phyloP scores from a whole-genome alignment of 2,888 invertebrate genomes.

The Lathronympha strigana region DNA sequence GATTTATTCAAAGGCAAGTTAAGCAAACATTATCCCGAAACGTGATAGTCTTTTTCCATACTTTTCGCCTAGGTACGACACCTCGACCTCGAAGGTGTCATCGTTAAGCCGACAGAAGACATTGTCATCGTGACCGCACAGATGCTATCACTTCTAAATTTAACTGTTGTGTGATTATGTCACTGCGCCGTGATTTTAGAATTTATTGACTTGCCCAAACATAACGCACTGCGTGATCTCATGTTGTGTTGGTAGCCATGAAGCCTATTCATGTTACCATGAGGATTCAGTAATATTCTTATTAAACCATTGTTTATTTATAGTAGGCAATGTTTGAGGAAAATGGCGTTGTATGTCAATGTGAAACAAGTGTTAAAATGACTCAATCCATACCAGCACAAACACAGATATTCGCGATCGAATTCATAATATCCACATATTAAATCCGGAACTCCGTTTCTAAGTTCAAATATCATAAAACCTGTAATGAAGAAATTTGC shows the following conservation, averaged over 20 bases:
- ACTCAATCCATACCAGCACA: too few relatives aligned
- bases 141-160: conserved; percentile 17
- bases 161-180: conserved; percentile 17
- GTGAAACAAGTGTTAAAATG: too few relatives aligned
- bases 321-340: not conserved
- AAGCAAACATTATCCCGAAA: too few relatives aligned
- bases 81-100: not conserved
- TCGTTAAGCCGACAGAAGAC: not conserved
- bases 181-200: conserved; percentile 12
- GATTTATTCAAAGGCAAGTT: too few relatives aligned
- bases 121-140: not conserved
- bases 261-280: not conserved
- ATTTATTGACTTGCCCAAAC: conserved; percentile 14
- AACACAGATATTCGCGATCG: too few relatives aligned
- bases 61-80: too few relatives aligned
- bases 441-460: too few relatives aligned
- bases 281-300: not conserved
- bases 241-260: not conserved
- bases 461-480: too few relatives aligned
- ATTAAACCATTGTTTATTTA: not conserved
- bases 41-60: too few relatives aligned
- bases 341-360: too few relatives aligned
- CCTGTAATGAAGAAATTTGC: too few relatives aligned
- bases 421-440: too few relatives aligned
- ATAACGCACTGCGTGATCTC: conserved; percentile 6